Base-by-base conservation (phyloP, 30 jellyfish, hydroid and myxozoan species). In the Turritopsis rubra region DNA sequence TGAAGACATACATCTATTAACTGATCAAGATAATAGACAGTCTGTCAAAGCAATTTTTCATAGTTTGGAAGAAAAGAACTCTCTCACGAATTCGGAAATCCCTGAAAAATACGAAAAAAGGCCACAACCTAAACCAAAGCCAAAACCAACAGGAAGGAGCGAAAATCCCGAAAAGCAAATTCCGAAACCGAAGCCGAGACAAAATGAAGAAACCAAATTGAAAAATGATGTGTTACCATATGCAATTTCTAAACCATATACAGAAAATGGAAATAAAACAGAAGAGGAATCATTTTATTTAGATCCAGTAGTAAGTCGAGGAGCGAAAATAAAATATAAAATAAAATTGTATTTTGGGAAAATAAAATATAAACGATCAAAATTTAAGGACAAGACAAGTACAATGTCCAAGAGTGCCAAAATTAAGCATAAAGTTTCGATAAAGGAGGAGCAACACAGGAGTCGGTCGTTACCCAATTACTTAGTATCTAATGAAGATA, bases 171-270 rank as follows among this genome's bases (percentile, higher is more conserved):
- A n/a, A n/a, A n/a, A n/a, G n/a, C n/a, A n/a, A n/a, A n/a, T n/a
- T n/a, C n/a, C n/a, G n/a, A n/a, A n/a, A n/a, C n/a, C n/a, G n/a
- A n/a, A n/a, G n/a, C n/a, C n/a, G n/a, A n/a, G n/a, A n/a, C n/a
- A n/a, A n/a, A n/a, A n/a, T n/a, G n/a, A n/a, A n/a, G n/a, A n/a
- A n/a, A n/a, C n/a, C n/a, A n/a, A n/a, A n/a, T n/a, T n/a, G n/a
- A n/a, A n/a, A n/a, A 41, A 41, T 41, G 77, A 68, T 1, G 77
- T 68, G 77, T 23, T 68, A 0, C 77, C 77, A 68, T 68, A 68
- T 1, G 77, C 77, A 16, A 68, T 68, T 68, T 16, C 19, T 7
- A 68, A 68, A 68, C 30, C 19, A 68, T 16, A 68, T 9, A 68
- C 30, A 9, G 77, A 68, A 27, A 23, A 8, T 8, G 30, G 19